Evolutionary conservation across 1,140 invertebrate species (phyloP).

Genomic region (Hydropsyche tenuis): DNA sequence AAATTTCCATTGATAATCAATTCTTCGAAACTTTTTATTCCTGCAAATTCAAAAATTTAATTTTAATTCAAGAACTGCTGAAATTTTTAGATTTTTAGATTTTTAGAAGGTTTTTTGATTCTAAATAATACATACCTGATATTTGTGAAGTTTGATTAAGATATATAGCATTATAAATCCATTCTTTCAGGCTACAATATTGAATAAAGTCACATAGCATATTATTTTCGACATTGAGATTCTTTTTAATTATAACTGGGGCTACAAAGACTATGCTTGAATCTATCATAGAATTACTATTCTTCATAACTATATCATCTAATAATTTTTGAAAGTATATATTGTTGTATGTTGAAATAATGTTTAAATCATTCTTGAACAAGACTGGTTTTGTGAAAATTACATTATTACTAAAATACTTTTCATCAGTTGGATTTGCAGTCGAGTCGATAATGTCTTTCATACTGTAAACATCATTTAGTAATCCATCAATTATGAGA

Average conservation of each 20-base stretch:
- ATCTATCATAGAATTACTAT: constrained; percentile 35
- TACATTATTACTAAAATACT: constrained; percentile 41
- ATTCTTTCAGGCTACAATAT: constrained; percentile 40
- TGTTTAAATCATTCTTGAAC: constrained; percentile 33
- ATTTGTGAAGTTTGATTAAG: constrained; percentile 35
- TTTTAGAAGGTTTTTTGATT: background rate
- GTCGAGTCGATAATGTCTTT: constrained; percentile 35
- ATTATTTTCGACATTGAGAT: constrained; percentile 34
- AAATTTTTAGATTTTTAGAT: background rate
- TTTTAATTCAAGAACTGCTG: too few relatives aligned
- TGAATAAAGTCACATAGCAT: constrained; percentile 30
- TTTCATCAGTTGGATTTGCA: constrained; percentile 20
- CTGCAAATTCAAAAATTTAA: background rate
- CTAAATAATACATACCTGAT: constrained; percentile 10
- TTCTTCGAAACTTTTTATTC: constrained; percentile 38
- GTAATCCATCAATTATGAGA: constrained; percentile 34
- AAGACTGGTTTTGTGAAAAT: constrained; percentile 32
- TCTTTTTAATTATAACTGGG: constrained; percentile 31
- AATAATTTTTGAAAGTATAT: constrained; percentile 30
- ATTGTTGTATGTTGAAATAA: constrained; percentile 35
- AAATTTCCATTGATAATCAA: constrained; percentile 39
- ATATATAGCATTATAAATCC: constrained; percentile 40
- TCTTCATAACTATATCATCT: constrained; percentile 37
- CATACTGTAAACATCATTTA: constrained; percentile 38
- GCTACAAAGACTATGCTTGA: constrained; percentile 34